Evolutionary conservation across 1,140 invertebrate species (phyloP).

Genomic region (Ylistrum balloti): DNA sequence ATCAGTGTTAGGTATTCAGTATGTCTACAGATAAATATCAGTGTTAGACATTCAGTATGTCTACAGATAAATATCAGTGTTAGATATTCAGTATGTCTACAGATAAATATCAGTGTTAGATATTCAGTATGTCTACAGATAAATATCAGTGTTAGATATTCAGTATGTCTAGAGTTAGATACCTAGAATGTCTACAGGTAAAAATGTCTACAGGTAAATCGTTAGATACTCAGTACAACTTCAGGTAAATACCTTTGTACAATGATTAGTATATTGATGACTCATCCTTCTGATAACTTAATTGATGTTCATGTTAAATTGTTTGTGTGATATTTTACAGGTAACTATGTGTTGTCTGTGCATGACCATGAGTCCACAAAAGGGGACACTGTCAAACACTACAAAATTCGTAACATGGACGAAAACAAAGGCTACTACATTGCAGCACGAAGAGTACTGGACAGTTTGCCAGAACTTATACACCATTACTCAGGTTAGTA

Average conservation of each 20-base stretch:
- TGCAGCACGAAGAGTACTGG: conserved; percentile 58
- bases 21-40: too few species aligned
- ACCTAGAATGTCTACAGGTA: too few species aligned
- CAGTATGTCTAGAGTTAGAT: too few species aligned
- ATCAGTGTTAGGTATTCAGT: too few species aligned
- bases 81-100: too few species aligned
- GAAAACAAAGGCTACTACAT: conserved; percentile 92
- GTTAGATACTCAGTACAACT: too few species aligned
- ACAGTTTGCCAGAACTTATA: conserved; percentile 52
- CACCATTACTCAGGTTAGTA: conserved; percentile 52
- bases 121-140: neutral
- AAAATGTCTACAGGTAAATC: conserved; percentile 21
- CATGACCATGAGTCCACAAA: conserved; percentile 63
- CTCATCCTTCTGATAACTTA: too few species aligned
- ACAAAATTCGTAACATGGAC: conserved; percentile 95
- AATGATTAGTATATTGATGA: too few species aligned
- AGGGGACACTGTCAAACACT: conserved; percentile 91
- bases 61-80: too few species aligned
- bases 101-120: too few species aligned
- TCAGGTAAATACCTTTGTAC: neutral
- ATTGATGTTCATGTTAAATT: too few species aligned
- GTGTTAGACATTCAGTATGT: too few species aligned
- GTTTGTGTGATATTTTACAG: conserved; percentile 52
- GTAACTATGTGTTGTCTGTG: conserved; percentile 70
- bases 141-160: neutral